Percentiles rank a stretch among this genome's conserved stretches.
Evolutionary conservation across 2,797 vertebrate species (phyloP).

Genomic region (Phrynocephalus forsythii): DNA sequence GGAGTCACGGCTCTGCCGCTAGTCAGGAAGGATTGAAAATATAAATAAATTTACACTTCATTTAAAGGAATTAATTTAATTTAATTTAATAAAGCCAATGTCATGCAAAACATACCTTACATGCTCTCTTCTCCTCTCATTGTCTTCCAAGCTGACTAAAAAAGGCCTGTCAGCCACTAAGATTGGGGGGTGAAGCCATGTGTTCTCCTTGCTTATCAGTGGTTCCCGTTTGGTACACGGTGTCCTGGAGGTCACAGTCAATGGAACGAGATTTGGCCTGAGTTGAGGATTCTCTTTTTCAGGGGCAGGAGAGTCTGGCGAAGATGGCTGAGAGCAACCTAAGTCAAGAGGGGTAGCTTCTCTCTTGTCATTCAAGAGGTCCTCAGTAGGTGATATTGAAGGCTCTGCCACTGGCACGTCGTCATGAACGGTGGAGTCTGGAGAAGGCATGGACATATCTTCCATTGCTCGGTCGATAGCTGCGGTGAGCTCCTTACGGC

Average conservation of each 20-base stretch:
- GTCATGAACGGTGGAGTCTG: slow-evolving; percentile 25
- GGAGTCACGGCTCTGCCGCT: too few species aligned
- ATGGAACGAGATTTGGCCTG: slow-evolving; percentile 28
- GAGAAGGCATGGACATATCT: slow-evolving; percentile 50
- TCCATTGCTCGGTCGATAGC: slow-evolving; percentile 73
- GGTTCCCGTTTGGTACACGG: slow-evolving; percentile 59
- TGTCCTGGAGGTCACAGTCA: slow-evolving; percentile 23
- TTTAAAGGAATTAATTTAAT: too few species aligned
- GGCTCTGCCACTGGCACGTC: slow-evolving; percentile 19
- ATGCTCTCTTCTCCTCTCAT: slow-evolving; percentile 51
- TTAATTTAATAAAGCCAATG: background rate
- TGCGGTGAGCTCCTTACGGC: slow-evolving; percentile 71
- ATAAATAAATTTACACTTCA: too few species aligned
- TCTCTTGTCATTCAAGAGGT: slow-evolving; percentile 33
- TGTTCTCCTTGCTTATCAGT: slow-evolving; percentile 68
- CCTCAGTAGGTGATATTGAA: background rate
- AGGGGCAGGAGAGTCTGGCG: background rate
- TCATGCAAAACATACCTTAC: slow-evolving; percentile 52
- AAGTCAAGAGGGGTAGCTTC: slow-evolving; percentile 9
- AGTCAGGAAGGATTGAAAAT: too few species aligned
- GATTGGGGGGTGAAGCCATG: slow-evolving; percentile 45
- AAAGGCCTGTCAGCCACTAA: slow-evolving; percentile 55
- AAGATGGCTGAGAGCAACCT: background rate
- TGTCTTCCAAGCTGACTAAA: slow-evolving; percentile 56
- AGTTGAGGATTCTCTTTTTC: slow-evolving; percentile 56